Percentiles rank a stretch among this genome's conserved stretches.
Evolutionary conservation across 2,888 invertebrate genomes (phyloP).

Genomic region (Neoaliturus tenellus): DNA sequence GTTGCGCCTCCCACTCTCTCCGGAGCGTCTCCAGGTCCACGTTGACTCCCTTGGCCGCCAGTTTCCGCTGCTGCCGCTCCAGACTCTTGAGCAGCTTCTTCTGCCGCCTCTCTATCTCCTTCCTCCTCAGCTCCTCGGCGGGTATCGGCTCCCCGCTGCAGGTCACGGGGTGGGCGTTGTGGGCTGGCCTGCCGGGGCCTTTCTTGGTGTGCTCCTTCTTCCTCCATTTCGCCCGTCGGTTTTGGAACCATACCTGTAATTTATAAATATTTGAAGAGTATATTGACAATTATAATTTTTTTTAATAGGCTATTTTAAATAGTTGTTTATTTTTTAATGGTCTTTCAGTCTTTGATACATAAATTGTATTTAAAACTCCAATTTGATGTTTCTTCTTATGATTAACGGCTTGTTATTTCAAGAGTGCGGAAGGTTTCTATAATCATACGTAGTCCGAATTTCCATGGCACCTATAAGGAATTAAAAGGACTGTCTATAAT

Average conservation of each 20-base stretch:
- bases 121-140: slow-evolving; percentile 89
- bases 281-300: no score
- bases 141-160: slow-evolving; percentile 98
- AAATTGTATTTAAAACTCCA: no score
- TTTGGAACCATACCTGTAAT: slow-evolving; percentile 99
- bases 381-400: no score
- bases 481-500: no score
- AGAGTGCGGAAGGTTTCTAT: no score
- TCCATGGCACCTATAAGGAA: no score
- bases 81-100: slow-evolving; percentile 95
- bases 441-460: no score
- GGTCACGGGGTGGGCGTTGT: slow-evolving; percentile 98
- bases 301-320: no score
- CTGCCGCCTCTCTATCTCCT: slow-evolving; percentile 91
- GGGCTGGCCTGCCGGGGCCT: slow-evolving; percentile 98
- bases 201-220: slow-evolving; percentile 99
- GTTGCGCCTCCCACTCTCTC: slow-evolving; percentile 90
- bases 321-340: no score
- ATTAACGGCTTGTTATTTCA: no score
- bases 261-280: no score
- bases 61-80: slow-evolving; percentile 93
- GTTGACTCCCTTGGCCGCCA: slow-evolving; percentile 93
- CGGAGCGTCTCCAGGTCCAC: slow-evolving; percentile 91
- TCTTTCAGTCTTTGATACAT: no score
- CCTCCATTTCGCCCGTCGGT: slow-evolving; percentile 98